Evolutionary conservation across 2,113 vertebrate species (phyloP).

Genomic region (Pelodiscus sinensis): DNA sequence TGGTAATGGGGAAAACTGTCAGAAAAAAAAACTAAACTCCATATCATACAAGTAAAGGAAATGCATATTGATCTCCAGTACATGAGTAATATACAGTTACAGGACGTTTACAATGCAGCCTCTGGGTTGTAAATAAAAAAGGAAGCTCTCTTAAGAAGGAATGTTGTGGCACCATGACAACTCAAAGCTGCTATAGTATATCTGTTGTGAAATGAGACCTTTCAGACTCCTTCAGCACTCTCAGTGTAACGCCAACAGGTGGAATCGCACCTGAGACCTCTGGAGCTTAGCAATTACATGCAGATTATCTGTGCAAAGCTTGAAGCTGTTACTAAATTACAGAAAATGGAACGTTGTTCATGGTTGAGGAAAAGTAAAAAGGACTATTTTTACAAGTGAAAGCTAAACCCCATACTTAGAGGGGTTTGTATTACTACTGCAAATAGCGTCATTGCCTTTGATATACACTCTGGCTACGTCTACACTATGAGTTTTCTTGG

Average conservation of each 20-base stretch:
- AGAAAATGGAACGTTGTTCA: constrained; percentile 16
- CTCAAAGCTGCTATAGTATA: not conserved
- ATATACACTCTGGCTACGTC: constrained; percentile 21
- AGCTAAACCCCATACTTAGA: constrained; percentile 37
- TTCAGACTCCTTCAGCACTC: constrained; percentile 25
- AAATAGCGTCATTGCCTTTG: constrained; percentile 62
- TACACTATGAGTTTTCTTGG: no score
- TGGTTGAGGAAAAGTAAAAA: constrained; percentile 25
- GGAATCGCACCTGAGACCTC: no score
- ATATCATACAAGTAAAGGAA: not conserved
- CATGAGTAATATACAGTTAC: not conserved
- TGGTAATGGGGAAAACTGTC: not conserved
- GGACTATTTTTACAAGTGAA: constrained; percentile 33
- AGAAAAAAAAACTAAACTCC: not conserved
- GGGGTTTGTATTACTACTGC: constrained; percentile 49
- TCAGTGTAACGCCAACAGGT: not conserved
- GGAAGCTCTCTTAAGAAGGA: constrained; percentile 17
- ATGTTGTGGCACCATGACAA: not conserved
- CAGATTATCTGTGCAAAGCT: constrained; percentile 35
- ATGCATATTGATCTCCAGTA: not conserved
- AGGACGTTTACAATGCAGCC: not conserved
- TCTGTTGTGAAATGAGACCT: not conserved
- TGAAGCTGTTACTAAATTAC: constrained; percentile 12
- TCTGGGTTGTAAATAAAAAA: not conserved
- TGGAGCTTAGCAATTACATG: constrained; percentile 4